Conservation (phyloP, 2,888 invertebrate species). For the Aspidiotus destructor region DNA sequence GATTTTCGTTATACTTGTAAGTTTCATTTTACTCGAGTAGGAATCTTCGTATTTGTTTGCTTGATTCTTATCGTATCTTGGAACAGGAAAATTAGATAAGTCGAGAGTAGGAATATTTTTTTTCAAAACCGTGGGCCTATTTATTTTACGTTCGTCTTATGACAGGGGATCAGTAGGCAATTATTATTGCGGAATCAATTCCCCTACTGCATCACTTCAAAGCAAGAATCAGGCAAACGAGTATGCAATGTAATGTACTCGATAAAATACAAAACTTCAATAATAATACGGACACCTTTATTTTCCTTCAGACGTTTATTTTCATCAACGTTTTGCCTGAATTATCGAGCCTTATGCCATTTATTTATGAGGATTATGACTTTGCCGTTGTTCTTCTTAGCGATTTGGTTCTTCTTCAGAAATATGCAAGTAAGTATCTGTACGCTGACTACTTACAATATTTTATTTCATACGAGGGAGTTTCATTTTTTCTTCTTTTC, state of each 20-base stretch:
- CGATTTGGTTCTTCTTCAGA: constrained; percentile 65
- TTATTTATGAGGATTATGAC: constrained; percentile 63
- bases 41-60: too few species aligned
- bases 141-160: background rate
- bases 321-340: constrained; percentile 68
- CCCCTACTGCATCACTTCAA: too few species aligned
- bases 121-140: background rate
- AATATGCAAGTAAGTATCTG: constrained; percentile 48
- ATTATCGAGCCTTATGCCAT: constrained; percentile 62
- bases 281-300: too few species aligned
- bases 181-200: too few species aligned
- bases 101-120: too few species aligned
- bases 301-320: constrained; percentile 57
- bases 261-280: background rate
- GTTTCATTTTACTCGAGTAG: constrained; percentile 9
- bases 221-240: background rate
- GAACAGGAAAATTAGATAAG: too few species aligned
- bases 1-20: constrained; percentile 37
- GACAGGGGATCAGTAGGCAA: too few species aligned
- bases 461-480: background rate
- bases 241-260: background rate
- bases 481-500: background rate
- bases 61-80: too few species aligned
- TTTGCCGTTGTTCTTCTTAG: constrained; percentile 64
- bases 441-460: too few species aligned